A percentile compares a stretch with the other conserved stretches of the same genome.
phyloP scores from a whole-genome alignment of 2,113 vertebrate genomes.

The Festucalex cinctus region DNA sequence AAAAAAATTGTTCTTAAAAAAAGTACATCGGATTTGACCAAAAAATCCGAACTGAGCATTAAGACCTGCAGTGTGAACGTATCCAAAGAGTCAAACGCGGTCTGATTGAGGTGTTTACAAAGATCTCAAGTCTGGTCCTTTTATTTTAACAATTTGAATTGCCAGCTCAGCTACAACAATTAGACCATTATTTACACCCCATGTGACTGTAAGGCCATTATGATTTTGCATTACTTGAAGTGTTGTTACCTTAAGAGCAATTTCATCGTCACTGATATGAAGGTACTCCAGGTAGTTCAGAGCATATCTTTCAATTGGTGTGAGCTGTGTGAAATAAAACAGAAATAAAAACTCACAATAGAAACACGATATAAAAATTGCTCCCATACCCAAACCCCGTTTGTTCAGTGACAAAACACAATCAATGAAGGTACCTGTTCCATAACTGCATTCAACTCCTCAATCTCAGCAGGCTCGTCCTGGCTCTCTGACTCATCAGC shows the following conservation, averaged over 20 bases:
- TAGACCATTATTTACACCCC: neutral
- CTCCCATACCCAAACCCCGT: neutral
- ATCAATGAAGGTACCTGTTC: constrained; percentile 76
- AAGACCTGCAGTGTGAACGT: too few relatives aligned
- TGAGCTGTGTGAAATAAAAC: constrained; percentile 73
- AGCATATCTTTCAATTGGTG: constrained; percentile 91
- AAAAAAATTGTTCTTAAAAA: too few relatives aligned
- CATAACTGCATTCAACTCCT: constrained; percentile 84
- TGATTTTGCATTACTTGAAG: neutral
- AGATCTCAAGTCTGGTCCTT: too few relatives aligned
- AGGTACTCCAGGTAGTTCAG: constrained; percentile 88
- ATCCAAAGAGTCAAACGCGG: too few relatives aligned
- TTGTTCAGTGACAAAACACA: neutral
- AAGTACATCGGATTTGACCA: too few relatives aligned
- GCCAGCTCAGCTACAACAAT: neutral
- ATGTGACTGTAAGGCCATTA: neutral
- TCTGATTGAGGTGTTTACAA: too few relatives aligned
- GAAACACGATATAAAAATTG: neutral
- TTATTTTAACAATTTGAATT: neutral
- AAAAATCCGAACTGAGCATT: too few relatives aligned
- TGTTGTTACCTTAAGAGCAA: constrained; percentile 58
- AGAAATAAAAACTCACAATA: neutral
- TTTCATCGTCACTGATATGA: constrained; percentile 71
- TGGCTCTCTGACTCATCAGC: constrained; percentile 51
- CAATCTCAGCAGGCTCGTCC: constrained; percentile 77